These are phyloP conservation scores for Chironomus riparius DNA, from an alignment of 2,888 invertebrate genomes.

Conservation along the genomic window DNA sequence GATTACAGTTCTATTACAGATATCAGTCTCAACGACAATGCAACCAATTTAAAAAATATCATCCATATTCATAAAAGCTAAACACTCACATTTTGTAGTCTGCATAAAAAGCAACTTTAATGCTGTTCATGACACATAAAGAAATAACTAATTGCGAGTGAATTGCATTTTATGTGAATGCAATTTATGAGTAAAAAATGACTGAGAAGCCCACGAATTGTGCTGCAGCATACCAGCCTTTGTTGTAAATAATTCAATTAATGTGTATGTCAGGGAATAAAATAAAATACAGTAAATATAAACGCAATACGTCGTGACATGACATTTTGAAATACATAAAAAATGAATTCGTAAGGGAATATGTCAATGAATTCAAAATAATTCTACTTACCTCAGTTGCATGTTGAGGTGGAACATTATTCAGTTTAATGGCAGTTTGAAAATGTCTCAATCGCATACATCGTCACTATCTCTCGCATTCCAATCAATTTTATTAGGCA, in stretches of 20 bases:
- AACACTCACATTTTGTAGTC: not conserved
- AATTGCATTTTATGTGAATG: not conserved
- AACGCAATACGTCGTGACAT: slow-evolving; percentile 26
- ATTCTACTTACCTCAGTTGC: not conserved
- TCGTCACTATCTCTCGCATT: not conserved
- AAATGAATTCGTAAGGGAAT: not conserved
- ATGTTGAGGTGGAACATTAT: not conserved
- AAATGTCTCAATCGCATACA: slow-evolving; percentile 3
- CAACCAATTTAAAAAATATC: too few species aligned
- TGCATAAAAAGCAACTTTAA: not conserved
- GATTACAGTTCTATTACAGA: too few species aligned
- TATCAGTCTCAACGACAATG: too few species aligned
- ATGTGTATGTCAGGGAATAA: not conserved
- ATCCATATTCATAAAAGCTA: too few species aligned
- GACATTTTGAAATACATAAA: slow-evolving; percentile 12
- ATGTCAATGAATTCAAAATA: slow-evolving; percentile 18
- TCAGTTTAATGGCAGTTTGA: not conserved
- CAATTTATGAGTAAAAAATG: not conserved
- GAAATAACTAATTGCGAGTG: not conserved
- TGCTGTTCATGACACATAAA: not conserved
- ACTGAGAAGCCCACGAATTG: not conserved
- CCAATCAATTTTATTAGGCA: not conserved
- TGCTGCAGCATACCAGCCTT: not conserved
- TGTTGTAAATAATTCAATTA: slow-evolving; percentile 3
- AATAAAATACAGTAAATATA: not conserved